These are phyloP conservation scores for Drymodes brunneopygia DNA, from an alignment of 2,113 vertebrate species.

Conservation along the genomic window DNA sequence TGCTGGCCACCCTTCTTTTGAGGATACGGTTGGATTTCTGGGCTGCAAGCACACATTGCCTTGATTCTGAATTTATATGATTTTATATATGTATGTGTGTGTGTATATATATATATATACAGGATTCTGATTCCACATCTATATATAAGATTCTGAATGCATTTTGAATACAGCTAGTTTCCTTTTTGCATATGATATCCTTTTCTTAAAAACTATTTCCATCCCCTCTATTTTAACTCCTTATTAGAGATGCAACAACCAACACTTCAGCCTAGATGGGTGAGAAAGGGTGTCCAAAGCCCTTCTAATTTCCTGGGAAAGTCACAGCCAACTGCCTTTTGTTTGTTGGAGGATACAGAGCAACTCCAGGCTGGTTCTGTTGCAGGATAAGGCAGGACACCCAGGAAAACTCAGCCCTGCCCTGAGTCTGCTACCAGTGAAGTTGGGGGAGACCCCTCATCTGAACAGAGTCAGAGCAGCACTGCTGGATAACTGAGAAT, in stretches of 20 bases:
- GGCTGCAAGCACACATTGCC: not conserved
- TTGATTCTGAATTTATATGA: not conserved
- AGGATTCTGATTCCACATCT: not conserved
- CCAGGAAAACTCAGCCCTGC: not conserved
- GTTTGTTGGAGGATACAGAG: not conserved
- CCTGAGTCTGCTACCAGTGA: not conserved
- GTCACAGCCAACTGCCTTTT: not conserved
- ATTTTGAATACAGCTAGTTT: not conserved
- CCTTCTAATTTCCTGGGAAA: not conserved
- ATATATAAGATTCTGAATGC: not conserved
- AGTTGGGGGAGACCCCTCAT: not conserved
- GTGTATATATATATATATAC: not conserved
- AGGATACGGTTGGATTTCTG: not conserved
- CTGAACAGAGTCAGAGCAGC: not conserved
- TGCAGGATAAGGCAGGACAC: not conserved
- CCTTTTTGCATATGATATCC: not conserved
- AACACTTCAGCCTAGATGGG: not conserved
- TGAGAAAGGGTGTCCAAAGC: not conserved
- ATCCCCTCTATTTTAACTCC: not conserved
- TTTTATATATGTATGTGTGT: not conserved
- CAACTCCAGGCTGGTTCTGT: not conserved
- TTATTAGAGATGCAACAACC: not conserved
- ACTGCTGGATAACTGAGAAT: not conserved
- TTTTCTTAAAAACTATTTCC: not conserved
- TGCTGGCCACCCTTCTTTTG: not conserved